Base-by-base conservation (phyloP, 2,113 vertebrate genomes). In the Xenopus laevis region DNA sequence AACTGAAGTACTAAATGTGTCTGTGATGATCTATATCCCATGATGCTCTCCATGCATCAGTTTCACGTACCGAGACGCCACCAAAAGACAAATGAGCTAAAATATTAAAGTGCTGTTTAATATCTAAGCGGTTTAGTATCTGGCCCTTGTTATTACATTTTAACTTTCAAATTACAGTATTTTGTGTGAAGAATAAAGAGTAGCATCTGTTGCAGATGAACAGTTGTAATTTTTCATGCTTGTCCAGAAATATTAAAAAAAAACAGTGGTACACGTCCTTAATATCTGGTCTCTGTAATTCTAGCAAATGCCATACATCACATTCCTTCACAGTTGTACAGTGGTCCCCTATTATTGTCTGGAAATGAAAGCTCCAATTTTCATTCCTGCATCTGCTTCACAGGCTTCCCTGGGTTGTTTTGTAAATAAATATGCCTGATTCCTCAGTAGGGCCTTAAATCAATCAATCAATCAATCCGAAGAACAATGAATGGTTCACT, bases 81-180 rank as follows among this genome's bases (percentile, higher is more conserved):
- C 18, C 20, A 59, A 15, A 27, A 23, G 18, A 60, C 55, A 55
- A 16, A 7, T 9, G 8, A 23, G 58, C 4, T 5, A 60, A 21
- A 60, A 60, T 60, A 12, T 23, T 60, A 27, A 23, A 60, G 18
- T 60, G 58, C 58, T 60, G 18, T 60, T 60, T 60, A 60, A 60
- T 60, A 27, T 58, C 55, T 58, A 58, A 58, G n/a, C 8, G 5
- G 16, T 58, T 60, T 15, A 60, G 20, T 0, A 23, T 60, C 21
- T 60, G 18, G 58, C 58, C 27, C 13, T 13, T 6, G 2, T 15
- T 55, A 55, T n/a, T n/a, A 16, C 7, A 55, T 9, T n/a, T 55
- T 55, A 4, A 55, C 15, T 16, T 55, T 55, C 3, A 40, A 8
- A 55, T 16, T 5, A 55, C 53, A 55, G 17, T 55, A 55, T 55